Conservation (phyloP, 2,113 vertebrate species). For the Upupa epops region DNA sequence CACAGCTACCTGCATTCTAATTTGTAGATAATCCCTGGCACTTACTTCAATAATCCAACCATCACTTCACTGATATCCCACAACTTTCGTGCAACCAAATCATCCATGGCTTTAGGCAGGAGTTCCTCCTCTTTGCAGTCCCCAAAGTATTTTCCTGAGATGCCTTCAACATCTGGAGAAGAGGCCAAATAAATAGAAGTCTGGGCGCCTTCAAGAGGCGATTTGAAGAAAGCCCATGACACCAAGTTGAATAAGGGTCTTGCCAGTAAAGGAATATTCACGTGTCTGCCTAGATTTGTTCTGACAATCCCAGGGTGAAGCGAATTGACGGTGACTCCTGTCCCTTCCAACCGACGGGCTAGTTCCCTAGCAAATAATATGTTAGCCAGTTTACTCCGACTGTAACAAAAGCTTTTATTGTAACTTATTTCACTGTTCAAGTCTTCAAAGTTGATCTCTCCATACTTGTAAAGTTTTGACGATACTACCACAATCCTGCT, state of each 20-base stretch:
- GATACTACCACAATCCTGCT: slow-evolving; percentile 92
- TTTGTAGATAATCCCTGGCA: not conserved
- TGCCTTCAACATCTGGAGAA: slow-evolving; percentile 85
- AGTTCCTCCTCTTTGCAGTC: slow-evolving; percentile 90
- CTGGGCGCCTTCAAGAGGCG: slow-evolving; percentile 90
- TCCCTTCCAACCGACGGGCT: slow-evolving; percentile 82
- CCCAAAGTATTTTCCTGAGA: slow-evolving; percentile 92
- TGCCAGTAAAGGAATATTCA: slow-evolving; percentile 86
- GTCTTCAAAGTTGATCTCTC: slow-evolving; percentile 93
- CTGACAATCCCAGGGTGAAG: slow-evolving; percentile 91
- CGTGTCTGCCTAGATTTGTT: slow-evolving; percentile 88
- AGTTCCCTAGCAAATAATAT: slow-evolving; percentile 89
- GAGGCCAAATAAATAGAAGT: slow-evolving; percentile 90
- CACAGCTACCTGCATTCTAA: not conserved
- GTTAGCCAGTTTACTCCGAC: slow-evolving; percentile 94
- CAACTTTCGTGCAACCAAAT: slow-evolving; percentile 83
- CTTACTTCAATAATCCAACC: slow-evolving; percentile 87
- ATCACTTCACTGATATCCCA: slow-evolving; percentile 93
- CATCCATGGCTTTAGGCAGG: slow-evolving; percentile 86
- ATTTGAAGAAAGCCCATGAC: slow-evolving; percentile 88
- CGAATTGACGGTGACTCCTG: slow-evolving; percentile 85
- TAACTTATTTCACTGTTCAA: slow-evolving; percentile 89
- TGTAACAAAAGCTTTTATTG: slow-evolving; percentile 90
- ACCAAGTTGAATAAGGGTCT: slow-evolving; percentile 87
- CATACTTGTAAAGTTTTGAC: slow-evolving; percentile 95